Base-by-base conservation (phyloP, 2,888 invertebrate species). In the Cryptocephalus primarius region DNA sequence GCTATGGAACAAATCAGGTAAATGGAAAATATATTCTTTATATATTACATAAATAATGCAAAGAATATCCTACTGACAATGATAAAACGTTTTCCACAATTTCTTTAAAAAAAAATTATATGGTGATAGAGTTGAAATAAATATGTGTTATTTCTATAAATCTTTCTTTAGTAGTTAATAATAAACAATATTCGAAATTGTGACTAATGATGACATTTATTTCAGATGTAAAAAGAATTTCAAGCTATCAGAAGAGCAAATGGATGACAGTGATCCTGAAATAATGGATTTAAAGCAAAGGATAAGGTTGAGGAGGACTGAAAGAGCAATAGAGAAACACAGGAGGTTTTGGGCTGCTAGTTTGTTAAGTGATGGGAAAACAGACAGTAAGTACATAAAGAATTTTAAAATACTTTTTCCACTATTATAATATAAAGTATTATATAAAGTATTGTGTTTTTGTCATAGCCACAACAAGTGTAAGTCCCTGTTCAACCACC, bases 1-100 rank as follows among this genome's bases (percentile, higher is more conserved):
- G 88, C 86, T 10, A 85, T 88, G 53, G 88, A 88, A 62, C 80
- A 82, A 60, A 75, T 83, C 8, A 80, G 81, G 36, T 43, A 42
- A 40, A n/a, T 40, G 13, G 4, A 62, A 40, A 40, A 40, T 11
- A 40, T 12, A 4, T 36, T 22, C 6, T 6, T 22, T 22, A 22
- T 22, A 22, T 22, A 6, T 22, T 22, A 22, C 22, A 22, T 22
- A 22, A 22, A 22, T 6, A 22, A 22, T 22, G 22, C 6, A 22
- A 22, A 22, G 6, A 6, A 22, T 22, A 6, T 22, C 22, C 22
- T 22, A 22, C 22, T 22, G 3, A 22, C 6, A 22, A 22, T 22
- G 2, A 22, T 22, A 22, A 22, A 22, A 4, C 6, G 22, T 22
- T 22, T 22, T 22, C 22, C 3, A 22, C 22, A 22, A 22, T 22